Evolutionary conservation across 2,888 invertebrate genomes (phyloP).

Genomic region (Pelosia muscerda): DNA sequence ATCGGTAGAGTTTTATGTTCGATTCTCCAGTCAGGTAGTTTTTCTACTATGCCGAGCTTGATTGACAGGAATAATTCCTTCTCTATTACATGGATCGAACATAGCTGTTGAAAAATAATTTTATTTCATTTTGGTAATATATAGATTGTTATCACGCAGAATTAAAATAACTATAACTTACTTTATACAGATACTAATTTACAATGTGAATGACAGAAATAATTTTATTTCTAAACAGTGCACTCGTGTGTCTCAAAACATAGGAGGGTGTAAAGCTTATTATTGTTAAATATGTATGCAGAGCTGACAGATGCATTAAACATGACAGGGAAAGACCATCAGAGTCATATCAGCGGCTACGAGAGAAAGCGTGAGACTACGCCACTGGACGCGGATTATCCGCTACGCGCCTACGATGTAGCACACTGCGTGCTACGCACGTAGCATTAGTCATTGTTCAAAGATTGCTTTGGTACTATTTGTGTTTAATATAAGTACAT

Average conservation of each 20-base stretch:
- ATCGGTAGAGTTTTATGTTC: too few relatives aligned
- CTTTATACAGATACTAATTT: not conserved
- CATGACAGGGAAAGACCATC: slow-evolving; percentile 80
- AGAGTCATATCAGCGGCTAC: slow-evolving; percentile 71
- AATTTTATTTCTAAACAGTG: not conserved
- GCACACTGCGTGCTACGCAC: slow-evolving; percentile 68
- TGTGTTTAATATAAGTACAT: not conserved
- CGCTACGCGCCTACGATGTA: slow-evolving; percentile 80
- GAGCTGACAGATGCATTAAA: slow-evolving; percentile 77
- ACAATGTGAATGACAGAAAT: not conserved
- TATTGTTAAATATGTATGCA: slow-evolving; percentile 70
- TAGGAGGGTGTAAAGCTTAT: slow-evolving; percentile 63
- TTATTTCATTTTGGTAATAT: not conserved
- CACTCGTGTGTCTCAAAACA: slow-evolving; percentile 24
- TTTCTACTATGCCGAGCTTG: not conserved
- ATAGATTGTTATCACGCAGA: not conserved
- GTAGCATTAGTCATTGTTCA: slow-evolving; percentile 62
- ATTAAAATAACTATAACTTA: too few relatives aligned
- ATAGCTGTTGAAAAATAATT: not conserved
- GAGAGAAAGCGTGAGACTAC: slow-evolving; percentile 76
- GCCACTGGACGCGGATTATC: slow-evolving; percentile 81
- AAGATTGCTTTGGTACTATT: slow-evolving; percentile 51
- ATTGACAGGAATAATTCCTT: not conserved
- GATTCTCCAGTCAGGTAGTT: too few relatives aligned
- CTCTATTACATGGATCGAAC: not conserved